phyloP scores from a whole-genome alignment of 2,797 vertebrate species.

The Helostoma temminkii region DNA sequence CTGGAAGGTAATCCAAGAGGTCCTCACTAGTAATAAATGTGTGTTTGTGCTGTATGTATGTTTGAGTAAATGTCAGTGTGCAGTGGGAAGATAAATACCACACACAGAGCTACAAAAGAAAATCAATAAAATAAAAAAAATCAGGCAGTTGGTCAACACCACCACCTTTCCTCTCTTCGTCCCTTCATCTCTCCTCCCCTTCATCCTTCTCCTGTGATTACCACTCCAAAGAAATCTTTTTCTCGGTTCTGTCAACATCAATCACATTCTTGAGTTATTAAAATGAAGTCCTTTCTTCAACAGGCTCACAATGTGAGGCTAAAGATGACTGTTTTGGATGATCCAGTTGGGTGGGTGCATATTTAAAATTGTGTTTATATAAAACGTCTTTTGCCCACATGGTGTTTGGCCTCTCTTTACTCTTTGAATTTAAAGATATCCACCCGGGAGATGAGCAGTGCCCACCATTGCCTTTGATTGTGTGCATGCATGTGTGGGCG shows the following conservation, averaged over 20 bases:
- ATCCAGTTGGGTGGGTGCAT: conserved; percentile 8
- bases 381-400: conserved; percentile 37
- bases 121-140: conserved; percentile 56
- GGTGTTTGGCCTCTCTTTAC: conserved; percentile 46
- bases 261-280: conserved; percentile 29
- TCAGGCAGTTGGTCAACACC: conserved; percentile 25
- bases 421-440: conserved; percentile 61
- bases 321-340: conserved; percentile 31
- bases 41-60: conserved; percentile 45
- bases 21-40: conserved; percentile 37
- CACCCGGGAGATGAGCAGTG: conserved; percentile 51
- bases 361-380: conserved; percentile 58
- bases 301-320: background rate
- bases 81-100: conserved; percentile 55
- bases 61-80: conserved; percentile 54
- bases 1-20: conserved; percentile 13
- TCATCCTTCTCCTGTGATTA: conserved; percentile 61
- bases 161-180: conserved; percentile 15
- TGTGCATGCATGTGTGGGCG: background rate
- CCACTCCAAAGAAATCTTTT: conserved; percentile 51
- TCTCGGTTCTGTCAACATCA: conserved; percentile 30
- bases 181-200: conserved; percentile 31
- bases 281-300: conserved; percentile 28
- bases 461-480: conserved; percentile 57
- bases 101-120: conserved; percentile 36